A percentile compares a stretch with the other conserved stretches of the same genome.
Conservation (phyloP, 2,113 vertebrate genomes). For the Protobothrops mucrosquamatus region DNA sequence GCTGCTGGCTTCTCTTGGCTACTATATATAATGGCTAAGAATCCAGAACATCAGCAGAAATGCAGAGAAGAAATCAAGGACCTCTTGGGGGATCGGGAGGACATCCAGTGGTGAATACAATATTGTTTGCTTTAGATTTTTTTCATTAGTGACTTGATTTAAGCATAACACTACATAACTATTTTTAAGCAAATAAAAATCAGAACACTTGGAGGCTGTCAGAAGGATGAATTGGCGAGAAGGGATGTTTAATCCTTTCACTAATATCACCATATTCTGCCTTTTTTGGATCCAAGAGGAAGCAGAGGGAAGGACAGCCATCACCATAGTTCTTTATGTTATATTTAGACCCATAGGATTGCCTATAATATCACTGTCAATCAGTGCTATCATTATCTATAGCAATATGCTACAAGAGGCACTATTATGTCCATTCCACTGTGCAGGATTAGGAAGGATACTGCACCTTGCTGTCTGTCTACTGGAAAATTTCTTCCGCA, state of each 20-base stretch:
- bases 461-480: neutral
- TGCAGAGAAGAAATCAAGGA: slow-evolving; percentile 75
- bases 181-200: neutral
- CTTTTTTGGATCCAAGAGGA: neutral
- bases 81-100: slow-evolving; percentile 63
- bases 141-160: neutral
- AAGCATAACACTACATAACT: neutral
- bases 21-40: slow-evolving; percentile 72
- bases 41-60: slow-evolving; percentile 76
- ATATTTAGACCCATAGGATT: neutral
- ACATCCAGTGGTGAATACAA: slow-evolving; percentile 69
- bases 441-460: neutral
- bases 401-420: neutral
- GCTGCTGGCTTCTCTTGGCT: slow-evolving; percentile 74
- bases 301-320: neutral
- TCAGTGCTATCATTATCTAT: neutral
- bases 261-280: neutral
- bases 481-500: neutral
- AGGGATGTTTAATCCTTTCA: neutral
- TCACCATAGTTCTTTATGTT: neutral
- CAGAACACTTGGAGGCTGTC: neutral
- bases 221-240: neutral
- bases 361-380: neutral
- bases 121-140: neutral
- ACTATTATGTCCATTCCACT: neutral